These are phyloP conservation scores for Ypsolopha sequella DNA, from an alignment of 2,888 invertebrate genomes.

Conservation along the genomic window DNA sequence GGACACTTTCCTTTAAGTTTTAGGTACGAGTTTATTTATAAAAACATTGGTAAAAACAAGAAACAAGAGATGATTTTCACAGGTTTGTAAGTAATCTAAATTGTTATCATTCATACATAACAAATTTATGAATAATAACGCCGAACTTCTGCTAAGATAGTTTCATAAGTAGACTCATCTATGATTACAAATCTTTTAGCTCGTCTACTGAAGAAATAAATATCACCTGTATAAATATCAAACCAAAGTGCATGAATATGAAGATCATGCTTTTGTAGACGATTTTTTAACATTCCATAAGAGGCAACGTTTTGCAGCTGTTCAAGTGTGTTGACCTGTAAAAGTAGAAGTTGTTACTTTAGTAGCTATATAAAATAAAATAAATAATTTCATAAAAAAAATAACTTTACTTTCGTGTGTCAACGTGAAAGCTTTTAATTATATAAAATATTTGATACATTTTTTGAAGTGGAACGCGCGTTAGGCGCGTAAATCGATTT, in stretches of 20 bases:
- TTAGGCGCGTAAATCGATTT: too few species aligned
- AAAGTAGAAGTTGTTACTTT: constrained; percentile 13
- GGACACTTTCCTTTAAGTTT: neutral
- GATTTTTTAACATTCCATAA: constrained; percentile 88
- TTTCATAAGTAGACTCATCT: constrained; percentile 84
- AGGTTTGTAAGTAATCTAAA: neutral
- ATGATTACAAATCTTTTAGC: constrained; percentile 88
- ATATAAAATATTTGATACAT: too few species aligned
- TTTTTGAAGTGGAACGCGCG: too few species aligned
- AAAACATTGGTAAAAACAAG: neutral
- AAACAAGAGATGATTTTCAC: neutral
- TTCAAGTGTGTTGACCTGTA: constrained; percentile 87
- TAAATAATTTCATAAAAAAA: too few species aligned
- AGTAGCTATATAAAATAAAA: neutral
- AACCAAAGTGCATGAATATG: constrained; percentile 97
- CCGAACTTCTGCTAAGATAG: constrained; percentile 80
- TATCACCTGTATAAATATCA: constrained; percentile 96
- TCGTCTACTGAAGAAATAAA: constrained; percentile 92
- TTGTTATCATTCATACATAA: too few species aligned
- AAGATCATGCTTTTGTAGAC: constrained; percentile 83
- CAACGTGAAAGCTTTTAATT: too few species aligned
- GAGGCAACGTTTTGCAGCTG: constrained; percentile 94
- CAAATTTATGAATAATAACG: constrained; percentile 83
- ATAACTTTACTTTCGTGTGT: too few species aligned
- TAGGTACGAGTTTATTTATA: neutral